These are phyloP conservation scores for Phyllotis vaccarum DNA, from an alignment of 2,797 vertebrate genomes.

Conservation along the genomic window DNA sequence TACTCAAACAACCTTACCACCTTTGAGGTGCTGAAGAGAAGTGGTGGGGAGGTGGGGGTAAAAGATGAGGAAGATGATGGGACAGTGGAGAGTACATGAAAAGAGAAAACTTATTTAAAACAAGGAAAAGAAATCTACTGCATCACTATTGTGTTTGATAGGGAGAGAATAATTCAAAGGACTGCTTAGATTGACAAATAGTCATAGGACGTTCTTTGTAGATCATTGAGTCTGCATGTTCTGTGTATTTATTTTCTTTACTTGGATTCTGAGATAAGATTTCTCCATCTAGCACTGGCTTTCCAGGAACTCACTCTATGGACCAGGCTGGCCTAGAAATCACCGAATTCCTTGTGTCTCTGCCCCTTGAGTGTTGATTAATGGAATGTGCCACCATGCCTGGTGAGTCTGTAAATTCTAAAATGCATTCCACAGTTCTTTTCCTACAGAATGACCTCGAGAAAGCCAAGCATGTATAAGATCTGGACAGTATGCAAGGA, in stretches of 20 bases:
- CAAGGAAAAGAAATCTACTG: neutral
- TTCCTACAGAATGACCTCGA: neutral
- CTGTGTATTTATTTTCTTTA: neutral
- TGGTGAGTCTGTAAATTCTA: neutral
- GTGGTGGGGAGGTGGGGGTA: no score
- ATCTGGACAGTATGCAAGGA: neutral
- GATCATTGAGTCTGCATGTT: neutral
- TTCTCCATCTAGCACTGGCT: neutral
- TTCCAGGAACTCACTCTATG: neutral
- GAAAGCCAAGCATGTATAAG: neutral
- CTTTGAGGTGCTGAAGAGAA: no score
- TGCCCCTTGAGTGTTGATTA: neutral
- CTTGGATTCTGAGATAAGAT: no score
- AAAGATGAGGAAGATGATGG: no score
- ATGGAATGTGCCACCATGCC: neutral
- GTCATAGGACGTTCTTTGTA: neutral
- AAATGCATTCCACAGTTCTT: neutral
- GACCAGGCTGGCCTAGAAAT: neutral
- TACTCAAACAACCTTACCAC: no score
- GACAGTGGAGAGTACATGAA: no score
- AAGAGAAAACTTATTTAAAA: no score
- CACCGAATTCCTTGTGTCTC: neutral
- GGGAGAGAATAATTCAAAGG: neutral
- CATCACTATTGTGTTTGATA: neutral
- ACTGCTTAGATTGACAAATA: neutral